A percentile compares a stretch with the other conserved stretches of the same genome.
phyloP scores from a whole-genome alignment of 2,888 invertebrate species.

The Ophion ventricosus region DNA sequence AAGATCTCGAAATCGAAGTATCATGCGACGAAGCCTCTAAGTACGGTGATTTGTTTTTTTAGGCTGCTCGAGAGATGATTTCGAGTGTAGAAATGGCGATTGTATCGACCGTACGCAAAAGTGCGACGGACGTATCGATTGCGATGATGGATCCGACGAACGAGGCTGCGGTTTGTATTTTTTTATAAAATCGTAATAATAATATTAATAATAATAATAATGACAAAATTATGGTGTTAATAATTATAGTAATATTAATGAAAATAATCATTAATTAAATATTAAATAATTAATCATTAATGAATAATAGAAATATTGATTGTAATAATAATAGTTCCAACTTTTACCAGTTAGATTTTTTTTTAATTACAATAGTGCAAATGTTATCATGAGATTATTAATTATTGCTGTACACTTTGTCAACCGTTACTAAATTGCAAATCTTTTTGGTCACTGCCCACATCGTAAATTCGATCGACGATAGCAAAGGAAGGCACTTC shows the following conservation, averaged over 20 bases:
- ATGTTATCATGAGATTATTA: too few relatives aligned
- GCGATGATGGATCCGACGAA: constrained; percentile 84
- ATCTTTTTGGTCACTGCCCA: neutral
- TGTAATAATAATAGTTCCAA: neutral
- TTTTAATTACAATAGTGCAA: too few relatives aligned
- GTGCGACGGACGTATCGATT: constrained; percentile 83
- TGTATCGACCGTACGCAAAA: constrained; percentile 84
- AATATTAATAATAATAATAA: neutral
- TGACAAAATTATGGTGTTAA: neutral
- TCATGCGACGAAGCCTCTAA: constrained; percentile 26
- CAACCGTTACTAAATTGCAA: neutral
- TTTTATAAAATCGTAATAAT: neutral
- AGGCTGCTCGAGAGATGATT: constrained; percentile 88
- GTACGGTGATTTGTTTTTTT: constrained; percentile 67
- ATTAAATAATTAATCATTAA: neutral
- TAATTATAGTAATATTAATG: neutral
- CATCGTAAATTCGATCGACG: neutral
- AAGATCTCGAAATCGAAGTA: constrained; percentile 1
- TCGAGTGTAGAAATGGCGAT: constrained; percentile 88
- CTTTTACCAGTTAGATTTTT: too few relatives aligned
- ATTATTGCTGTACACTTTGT: neutral
- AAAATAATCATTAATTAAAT: neutral
- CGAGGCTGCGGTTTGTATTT: constrained; percentile 75
- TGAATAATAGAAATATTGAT: neutral
- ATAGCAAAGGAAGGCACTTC: neutral